Conservation (phyloP, 2,113 vertebrate species). For the Limnothrissa miodon region DNA sequence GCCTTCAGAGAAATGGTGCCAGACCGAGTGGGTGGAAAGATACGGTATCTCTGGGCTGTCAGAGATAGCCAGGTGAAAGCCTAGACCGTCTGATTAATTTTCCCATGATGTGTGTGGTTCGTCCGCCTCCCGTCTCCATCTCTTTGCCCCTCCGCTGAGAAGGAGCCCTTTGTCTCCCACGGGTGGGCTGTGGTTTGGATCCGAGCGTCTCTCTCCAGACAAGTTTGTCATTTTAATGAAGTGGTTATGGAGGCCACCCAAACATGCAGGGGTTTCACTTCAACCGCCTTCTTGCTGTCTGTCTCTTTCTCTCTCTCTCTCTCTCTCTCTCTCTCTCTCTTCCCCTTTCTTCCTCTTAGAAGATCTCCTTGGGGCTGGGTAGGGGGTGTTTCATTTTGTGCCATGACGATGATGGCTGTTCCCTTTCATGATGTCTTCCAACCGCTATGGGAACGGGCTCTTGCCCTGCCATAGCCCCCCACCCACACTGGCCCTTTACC, state of each 20-base stretch:
- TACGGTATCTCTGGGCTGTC: background rate
- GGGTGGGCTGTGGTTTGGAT: constrained; percentile 4
- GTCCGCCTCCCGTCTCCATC: background rate
- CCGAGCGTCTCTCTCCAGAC: background rate
- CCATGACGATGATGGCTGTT: constrained; percentile 10
- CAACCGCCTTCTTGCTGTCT: background rate
- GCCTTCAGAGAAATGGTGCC: background rate
- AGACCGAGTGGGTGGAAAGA: constrained; percentile 2
- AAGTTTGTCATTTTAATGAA: constrained; percentile 20
- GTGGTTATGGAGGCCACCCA: constrained; percentile 9
- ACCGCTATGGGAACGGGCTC: constrained; percentile 5
- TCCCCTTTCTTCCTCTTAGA: background rate
- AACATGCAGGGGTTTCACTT: background rate
- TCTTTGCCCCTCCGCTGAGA: background rate
- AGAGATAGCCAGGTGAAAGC: background rate
- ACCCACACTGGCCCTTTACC: background rate
- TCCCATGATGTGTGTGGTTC: background rate
- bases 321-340: background rate
- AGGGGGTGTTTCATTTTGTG: background rate
- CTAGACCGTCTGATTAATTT: background rate
- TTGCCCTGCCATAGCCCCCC: background rate
- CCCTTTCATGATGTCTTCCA: constrained; percentile 8
- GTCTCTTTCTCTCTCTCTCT: background rate
- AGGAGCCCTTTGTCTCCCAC: background rate
- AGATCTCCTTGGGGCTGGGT: background rate